phyloP scores from a whole-genome alignment of 2,888 invertebrate species.

The Ariolimax columbianus region DNA sequence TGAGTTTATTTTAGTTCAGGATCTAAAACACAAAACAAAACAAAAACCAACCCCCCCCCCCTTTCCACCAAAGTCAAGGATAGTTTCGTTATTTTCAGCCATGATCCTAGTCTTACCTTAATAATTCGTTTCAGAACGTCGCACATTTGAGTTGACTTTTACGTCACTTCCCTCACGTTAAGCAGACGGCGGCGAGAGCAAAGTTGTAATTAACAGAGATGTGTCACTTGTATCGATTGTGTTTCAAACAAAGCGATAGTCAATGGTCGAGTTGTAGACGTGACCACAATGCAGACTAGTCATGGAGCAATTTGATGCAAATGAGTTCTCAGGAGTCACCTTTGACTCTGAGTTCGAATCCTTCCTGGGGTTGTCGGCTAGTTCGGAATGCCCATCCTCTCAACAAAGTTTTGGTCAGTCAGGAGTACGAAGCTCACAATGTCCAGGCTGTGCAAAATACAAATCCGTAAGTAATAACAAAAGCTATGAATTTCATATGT shows the following conservation, averaged over 20 bases:
- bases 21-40: no score
- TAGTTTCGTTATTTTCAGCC: not conserved
- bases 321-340: not conserved
- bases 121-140: conserved; percentile 22
- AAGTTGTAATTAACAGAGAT: not conserved
- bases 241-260: conserved; percentile 1
- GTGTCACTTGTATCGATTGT: conserved; percentile 19
- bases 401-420: not conserved
- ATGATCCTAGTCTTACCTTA: conserved; percentile 28
- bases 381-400: not conserved
- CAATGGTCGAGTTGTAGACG: not conserved
- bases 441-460: conserved; percentile 36
- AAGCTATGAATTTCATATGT: not conserved
- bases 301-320: conserved; percentile 35
- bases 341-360: conserved; percentile 34
- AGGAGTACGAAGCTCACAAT: conserved; percentile 12
- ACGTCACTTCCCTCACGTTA: conserved; percentile 50
- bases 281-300: not conserved
- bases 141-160: not conserved
- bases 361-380: conserved; percentile 12
- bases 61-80: no score
- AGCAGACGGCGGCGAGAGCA: conserved; percentile 17
- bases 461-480: conserved; percentile 17
- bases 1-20: no score
- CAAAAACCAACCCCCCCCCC: no score